These are phyloP conservation scores for Sinocyclocheilus anshuiensis DNA, from an alignment of 2,113 vertebrate genomes.

Conservation along the genomic window DNA sequence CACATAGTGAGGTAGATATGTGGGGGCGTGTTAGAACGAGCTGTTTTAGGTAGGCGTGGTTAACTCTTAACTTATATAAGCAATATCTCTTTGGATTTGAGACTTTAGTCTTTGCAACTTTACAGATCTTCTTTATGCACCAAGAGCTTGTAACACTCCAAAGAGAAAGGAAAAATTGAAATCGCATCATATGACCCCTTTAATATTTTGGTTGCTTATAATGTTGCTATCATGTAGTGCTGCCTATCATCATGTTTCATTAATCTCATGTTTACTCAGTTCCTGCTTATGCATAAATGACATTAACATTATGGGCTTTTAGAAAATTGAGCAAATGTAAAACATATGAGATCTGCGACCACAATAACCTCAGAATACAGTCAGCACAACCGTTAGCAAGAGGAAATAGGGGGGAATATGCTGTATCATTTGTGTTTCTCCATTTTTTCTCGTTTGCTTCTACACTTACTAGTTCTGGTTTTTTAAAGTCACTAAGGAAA, in stretches of 20 bases:
- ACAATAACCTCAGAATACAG: constrained; percentile 3
- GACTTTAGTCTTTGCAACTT: too few species aligned
- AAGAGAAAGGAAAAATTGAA: too few species aligned
- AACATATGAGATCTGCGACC: neutral
- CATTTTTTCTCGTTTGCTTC: neutral
- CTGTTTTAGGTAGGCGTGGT: too few species aligned
- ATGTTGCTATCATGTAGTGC: too few species aligned
- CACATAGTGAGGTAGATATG: too few species aligned
- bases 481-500: neutral
- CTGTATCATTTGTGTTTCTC: constrained; percentile 17
- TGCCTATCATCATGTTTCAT: neutral
- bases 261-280: neutral
- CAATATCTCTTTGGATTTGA: too few species aligned
- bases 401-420: neutral
- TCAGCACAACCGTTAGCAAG: neutral
- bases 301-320: neutral
- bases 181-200: too few species aligned
- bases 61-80: too few species aligned
- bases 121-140: too few species aligned
- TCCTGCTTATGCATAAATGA: neutral
- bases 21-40: too few species aligned
- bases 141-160: too few species aligned
- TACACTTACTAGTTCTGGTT: neutral
- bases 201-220: too few species aligned
- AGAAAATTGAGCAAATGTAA: neutral